These are phyloP conservation scores for Ridgeia piscesae DNA, from an alignment of 1,140 invertebrate species.

Conservation along the genomic window DNA sequence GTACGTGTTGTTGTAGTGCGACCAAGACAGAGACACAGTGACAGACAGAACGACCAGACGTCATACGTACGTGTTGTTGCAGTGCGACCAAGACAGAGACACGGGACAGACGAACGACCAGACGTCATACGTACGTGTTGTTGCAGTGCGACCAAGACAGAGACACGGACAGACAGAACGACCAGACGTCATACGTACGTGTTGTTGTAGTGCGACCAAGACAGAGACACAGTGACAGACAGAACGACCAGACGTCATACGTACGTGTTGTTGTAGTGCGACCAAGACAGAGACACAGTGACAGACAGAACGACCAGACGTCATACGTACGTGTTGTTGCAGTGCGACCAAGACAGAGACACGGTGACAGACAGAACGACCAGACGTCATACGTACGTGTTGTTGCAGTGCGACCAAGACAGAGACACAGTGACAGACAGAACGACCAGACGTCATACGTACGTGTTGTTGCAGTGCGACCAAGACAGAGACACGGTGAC, in stretches of 20 bases:
- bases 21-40: too few relatives aligned
- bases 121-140: neutral
- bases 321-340: neutral
- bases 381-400: constrained; percentile 14
- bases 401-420: constrained; percentile 30
- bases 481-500: neutral
- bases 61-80: too few relatives aligned
- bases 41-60: too few relatives aligned
- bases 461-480: neutral
- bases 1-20: too few relatives aligned
- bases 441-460: constrained; percentile 70
- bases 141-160: neutral
- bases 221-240: constrained; percentile 16
- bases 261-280: neutral
- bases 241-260: neutral
- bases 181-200: too few relatives aligned
- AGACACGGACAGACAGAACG: too few relatives aligned
- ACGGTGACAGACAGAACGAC: neutral
- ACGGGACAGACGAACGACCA: neutral
- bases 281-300: constrained; percentile 31
- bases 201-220: neutral
- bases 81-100: too few relatives aligned
- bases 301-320: neutral
- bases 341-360: neutral
- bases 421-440: constrained; percentile 46